These are phyloP conservation scores for Thelaira solivaga DNA, from an alignment of 2,888 invertebrate genomes.

Conservation along the genomic window DNA sequence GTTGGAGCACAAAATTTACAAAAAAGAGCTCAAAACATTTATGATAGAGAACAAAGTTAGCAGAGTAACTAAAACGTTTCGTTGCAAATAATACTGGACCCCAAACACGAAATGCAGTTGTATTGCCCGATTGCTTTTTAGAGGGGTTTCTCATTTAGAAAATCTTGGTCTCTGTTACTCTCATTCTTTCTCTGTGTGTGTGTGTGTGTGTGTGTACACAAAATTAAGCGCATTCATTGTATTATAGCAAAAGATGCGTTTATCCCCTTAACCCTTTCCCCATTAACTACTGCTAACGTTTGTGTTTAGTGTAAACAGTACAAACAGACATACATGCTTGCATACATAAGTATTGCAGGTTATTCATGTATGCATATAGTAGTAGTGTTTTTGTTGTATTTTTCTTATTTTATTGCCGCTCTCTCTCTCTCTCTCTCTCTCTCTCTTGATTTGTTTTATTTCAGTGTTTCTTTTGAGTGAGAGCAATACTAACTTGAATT, in stretches of 20 bases:
- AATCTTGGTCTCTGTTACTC: too few species aligned
- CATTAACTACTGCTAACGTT: not conserved
- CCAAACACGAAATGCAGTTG: conserved; percentile 21
- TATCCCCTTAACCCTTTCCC: not conserved
- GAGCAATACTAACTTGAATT: conserved; percentile 28
- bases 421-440: not conserved
- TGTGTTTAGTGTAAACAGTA: not conserved
- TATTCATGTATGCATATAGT: conserved; percentile 36
- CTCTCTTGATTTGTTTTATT: not conserved
- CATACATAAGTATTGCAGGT: conserved; percentile 7
- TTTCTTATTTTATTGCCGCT: not conserved
- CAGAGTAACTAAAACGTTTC: conserved; percentile 13
- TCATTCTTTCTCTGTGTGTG: not conserved
- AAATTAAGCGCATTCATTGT: not conserved
- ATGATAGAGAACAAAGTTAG: conserved; percentile 23
- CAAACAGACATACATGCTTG: conserved; percentile 13
- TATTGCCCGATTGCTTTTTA: conserved; percentile 10
- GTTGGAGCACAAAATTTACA: conserved; percentile 13
- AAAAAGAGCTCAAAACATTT: conserved; percentile 3
- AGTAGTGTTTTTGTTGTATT: not conserved
- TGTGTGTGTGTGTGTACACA: not conserved
- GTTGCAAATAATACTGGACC: conserved; percentile 3
- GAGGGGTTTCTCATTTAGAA: not conserved
- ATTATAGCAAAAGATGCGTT: conserved; percentile 4
- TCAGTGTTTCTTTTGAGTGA: conserved; percentile 38